These are phyloP conservation scores for Pogonognathellus flavescens DNA, from an alignment of 1,140 invertebrate species.

Conservation along the genomic window DNA sequence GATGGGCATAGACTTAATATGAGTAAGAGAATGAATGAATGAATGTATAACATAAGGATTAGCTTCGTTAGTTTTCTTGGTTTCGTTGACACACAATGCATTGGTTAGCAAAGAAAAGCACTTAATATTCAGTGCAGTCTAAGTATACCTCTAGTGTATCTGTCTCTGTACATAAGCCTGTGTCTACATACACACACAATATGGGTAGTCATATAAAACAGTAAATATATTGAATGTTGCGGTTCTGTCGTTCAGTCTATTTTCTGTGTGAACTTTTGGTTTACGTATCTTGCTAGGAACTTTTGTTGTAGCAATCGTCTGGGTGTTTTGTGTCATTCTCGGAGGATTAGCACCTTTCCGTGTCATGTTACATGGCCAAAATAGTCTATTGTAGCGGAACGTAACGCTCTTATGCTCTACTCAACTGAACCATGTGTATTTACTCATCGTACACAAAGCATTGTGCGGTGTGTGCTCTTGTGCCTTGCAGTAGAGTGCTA, in stretches of 20 bases:
- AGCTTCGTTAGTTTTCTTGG: slow-evolving; percentile 33
- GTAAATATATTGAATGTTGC: too few relatives aligned
- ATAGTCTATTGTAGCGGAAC: not conserved
- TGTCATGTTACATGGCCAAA: slow-evolving; percentile 37
- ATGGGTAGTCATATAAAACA: too few relatives aligned
- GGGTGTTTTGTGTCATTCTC: slow-evolving; percentile 21
- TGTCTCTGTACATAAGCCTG: too few relatives aligned
- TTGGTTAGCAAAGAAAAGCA: slow-evolving; percentile 31
- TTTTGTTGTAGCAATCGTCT: not conserved
- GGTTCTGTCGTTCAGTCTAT: not conserved
- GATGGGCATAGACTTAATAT: slow-evolving; percentile 16
- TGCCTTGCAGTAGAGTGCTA: not conserved
- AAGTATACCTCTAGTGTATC: too few relatives aligned
- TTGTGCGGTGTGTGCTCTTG: not conserved
- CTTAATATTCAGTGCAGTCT: slow-evolving; percentile 13
- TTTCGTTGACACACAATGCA: slow-evolving; percentile 20
- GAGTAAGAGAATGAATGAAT: slow-evolving; percentile 26
- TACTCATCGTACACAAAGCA: not conserved
- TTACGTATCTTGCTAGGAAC: not conserved
- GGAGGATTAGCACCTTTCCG: slow-evolving; percentile 45
- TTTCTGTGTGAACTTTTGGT: not conserved
- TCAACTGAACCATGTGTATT: not conserved
- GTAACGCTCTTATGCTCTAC: not conserved
- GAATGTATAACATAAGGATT: slow-evolving; percentile 26
- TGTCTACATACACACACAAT: too few relatives aligned